Conservation (phyloP, 2,797 vertebrate species). For the Arrhamphus sclerolepis region DNA sequence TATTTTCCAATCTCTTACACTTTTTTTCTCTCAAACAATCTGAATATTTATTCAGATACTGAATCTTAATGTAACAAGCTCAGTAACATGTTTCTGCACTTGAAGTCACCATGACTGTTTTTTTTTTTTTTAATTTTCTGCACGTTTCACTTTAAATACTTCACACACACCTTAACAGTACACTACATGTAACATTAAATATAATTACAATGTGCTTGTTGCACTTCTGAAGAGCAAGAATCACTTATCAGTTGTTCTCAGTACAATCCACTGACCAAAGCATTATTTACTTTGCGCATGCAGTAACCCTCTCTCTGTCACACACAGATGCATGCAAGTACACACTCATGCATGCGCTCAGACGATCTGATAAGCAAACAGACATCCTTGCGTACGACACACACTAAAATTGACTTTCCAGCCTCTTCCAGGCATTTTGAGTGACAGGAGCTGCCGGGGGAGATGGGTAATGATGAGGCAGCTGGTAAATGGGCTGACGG, state of each 20-base stretch:
- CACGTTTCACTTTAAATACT: not conserved
- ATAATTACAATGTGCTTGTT: not conserved
- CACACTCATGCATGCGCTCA: conserved; percentile 9
- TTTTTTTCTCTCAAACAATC: too few relatives aligned
- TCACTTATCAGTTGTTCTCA: conserved; percentile 12
- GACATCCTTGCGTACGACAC: conserved; percentile 64
- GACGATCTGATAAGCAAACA: conserved; percentile 16
- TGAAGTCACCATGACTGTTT: too few relatives aligned
- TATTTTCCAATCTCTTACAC: too few relatives aligned
- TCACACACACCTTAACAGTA: not conserved
- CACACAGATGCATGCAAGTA: conserved; percentile 6
- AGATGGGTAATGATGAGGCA: conserved; percentile 80
- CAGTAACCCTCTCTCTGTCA: not conserved
- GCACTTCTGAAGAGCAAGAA: conserved; percentile 27
- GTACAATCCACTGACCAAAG: conserved; percentile 17
- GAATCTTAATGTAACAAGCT: too few relatives aligned
- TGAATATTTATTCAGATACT: too few relatives aligned
- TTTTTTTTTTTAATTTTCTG: too few relatives aligned
- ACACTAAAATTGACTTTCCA: conserved; percentile 69
- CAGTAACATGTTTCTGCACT: too few relatives aligned
- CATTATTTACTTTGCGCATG: conserved; percentile 33
- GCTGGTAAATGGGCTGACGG: conserved; percentile 79
- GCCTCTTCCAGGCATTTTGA: conserved; percentile 67
- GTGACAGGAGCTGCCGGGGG: conserved; percentile 72
- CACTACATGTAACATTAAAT: not conserved